Percentiles rank a stretch among this genome's conserved stretches.
phyloP scores from a whole-genome alignment of 2,888 invertebrate genomes.

The Tetrapedia diversipes region DNA sequence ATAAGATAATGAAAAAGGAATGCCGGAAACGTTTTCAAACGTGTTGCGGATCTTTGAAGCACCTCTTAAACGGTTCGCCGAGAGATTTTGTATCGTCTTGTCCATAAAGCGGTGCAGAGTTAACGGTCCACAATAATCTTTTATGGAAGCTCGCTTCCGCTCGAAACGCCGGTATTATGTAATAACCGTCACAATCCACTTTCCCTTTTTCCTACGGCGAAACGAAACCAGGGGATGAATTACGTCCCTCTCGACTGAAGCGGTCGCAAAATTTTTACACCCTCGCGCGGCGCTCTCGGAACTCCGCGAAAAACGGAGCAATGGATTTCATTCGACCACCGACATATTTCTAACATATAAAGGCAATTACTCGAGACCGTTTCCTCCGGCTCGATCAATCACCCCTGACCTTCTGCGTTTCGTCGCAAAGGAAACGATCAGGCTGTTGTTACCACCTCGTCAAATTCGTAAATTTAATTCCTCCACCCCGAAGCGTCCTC shows the following conservation, averaged over 20 bases:
- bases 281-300: no score
- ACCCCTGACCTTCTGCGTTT: background rate
- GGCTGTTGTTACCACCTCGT: no score
- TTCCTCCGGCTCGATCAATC: background rate
- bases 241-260: background rate
- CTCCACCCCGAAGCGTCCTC: no score
- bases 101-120: conserved; percentile 4
- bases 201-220: background rate
- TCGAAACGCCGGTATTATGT: background rate
- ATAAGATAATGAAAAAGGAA: conserved; percentile 3
- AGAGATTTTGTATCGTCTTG: conserved; percentile 10
- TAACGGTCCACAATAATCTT: conserved; percentile 41
- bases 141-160: background rate
- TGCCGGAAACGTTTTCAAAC: conserved; percentile 18
- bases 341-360: no score
- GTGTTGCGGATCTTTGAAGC: conserved; percentile 5
- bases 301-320: background rate
- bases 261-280: background rate
- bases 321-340: background rate
- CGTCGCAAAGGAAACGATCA: background rate
- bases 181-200: background rate
- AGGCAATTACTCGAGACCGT: background rate
- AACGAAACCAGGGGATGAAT: background rate
- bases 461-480: no score
- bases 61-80: conserved; percentile 10